phyloP scores from a whole-genome alignment of 2,888 invertebrate species.

The Plebejus anna region DNA sequence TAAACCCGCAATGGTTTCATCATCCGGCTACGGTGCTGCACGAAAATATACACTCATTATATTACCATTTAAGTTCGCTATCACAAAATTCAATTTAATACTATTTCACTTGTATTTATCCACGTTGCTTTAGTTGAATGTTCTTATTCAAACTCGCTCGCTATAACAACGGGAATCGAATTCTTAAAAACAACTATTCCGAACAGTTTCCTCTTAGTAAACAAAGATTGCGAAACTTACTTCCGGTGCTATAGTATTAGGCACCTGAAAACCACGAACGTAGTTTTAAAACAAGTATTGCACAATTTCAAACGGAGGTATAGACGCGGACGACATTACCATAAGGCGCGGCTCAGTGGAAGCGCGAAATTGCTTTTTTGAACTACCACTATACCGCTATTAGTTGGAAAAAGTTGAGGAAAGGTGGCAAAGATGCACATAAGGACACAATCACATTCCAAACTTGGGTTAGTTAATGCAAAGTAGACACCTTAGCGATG shows the following conservation, averaged over 20 bases:
- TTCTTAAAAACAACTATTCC: conserved; percentile 44
- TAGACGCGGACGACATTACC: conserved; percentile 65
- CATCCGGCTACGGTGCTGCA: conserved; percentile 32
- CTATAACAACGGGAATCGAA: conserved; percentile 30
- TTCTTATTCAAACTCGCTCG: conserved; percentile 28
- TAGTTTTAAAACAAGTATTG: conserved; percentile 68
- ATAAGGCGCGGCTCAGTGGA: conserved; percentile 64
- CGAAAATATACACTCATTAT: conserved; percentile 26
- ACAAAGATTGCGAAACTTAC: conserved; percentile 67
- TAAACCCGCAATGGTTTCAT: conserved; percentile 23
- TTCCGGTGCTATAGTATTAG: conserved; percentile 57
- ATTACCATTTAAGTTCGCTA: conserved; percentile 23
- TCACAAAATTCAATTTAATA: conserved; percentile 19
- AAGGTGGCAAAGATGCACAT: conserved; percentile 50
- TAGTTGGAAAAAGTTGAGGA: conserved; percentile 71
- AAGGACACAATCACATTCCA: conserved; percentile 58
- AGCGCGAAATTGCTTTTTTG: conserved; percentile 73
- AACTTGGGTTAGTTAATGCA: conserved; percentile 51
- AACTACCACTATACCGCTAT: conserved; percentile 69
- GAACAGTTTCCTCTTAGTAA: conserved; percentile 51
- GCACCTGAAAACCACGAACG: conserved; percentile 64
- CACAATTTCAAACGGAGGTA: conserved; percentile 73
- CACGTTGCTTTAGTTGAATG: conserved; percentile 6
- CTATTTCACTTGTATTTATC: conserved; percentile 18
- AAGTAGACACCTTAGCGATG: conserved; percentile 49